Evolutionary conservation across 2,113 vertebrate species (phyloP), one percentile per base, ranked within the genome.

Genomic region (Mugil cephalus): DNA sequence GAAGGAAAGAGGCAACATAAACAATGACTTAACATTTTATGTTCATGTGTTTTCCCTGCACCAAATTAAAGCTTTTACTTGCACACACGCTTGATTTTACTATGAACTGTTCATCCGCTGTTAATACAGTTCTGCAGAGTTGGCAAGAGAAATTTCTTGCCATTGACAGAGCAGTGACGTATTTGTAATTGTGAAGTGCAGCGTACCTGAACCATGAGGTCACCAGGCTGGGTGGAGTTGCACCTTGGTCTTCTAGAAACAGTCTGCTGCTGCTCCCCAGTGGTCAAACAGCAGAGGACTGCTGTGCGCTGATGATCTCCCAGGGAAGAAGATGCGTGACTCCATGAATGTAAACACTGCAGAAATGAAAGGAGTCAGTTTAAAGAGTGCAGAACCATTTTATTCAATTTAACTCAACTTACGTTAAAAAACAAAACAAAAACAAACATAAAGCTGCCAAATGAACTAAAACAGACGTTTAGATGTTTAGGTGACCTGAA

Each of bases 241-340:
- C n/a, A 11, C 0, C 7, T 17, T 24, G 12, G 2, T 1, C 6
- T 45, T 15, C 5, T 34, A n/a, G 6, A 35, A 1, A 8, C 36
- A 30, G 39, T 38, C 7, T 38, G 18, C 61, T 81, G 56, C 69
- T 83, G 77, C 74, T 48, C 64, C 56, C 74, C 43, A 79, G 87
- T 79, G 78, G 75, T 46, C 67, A 50, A 67, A 64, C 56, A 78
- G 7, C n/a, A 39, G 47, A 73, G 36, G 17, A 42, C 47, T 50
- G 30, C 30, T 48, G n/a, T 18, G 11, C 1, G 6, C 19, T 1
- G 10, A 56, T 50, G 7, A 38, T n/a, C 13, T 47, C 15, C 11
- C 53, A 15, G 45, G 43, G 42, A 10, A 52, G 19, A 35, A 14
- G 13, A 53, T 6, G 38, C 15, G 42, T 18, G 35, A 58, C 14